These are phyloP conservation scores for Pterocles orientalis DNA, from an alignment of 2,113 vertebrate genomes.

Conservation along the genomic window DNA sequence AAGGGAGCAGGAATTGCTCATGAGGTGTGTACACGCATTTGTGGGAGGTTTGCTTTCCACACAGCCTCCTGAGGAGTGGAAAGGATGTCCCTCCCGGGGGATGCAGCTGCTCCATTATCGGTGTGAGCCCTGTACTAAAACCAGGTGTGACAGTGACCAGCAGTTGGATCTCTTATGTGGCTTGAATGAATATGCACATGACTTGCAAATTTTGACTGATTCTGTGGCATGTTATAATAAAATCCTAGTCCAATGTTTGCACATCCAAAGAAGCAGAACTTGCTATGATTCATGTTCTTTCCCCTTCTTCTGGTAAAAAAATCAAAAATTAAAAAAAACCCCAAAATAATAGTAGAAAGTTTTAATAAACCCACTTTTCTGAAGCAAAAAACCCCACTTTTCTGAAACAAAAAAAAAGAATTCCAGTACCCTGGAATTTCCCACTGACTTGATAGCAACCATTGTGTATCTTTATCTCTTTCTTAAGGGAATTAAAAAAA, in stretches of 20 bases:
- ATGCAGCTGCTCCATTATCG: neutral
- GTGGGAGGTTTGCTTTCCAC: neutral
- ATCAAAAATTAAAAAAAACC: neutral
- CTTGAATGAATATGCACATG: neutral
- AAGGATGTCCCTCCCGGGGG: neutral
- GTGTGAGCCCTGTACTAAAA: neutral
- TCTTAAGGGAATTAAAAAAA: neutral
- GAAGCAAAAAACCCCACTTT: neutral
- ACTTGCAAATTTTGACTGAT: neutral
- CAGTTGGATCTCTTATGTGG: neutral
- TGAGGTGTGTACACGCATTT: neutral
- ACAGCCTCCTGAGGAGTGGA: rapidly evolving
- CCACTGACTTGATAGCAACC: neutral
- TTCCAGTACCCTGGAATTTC: neutral
- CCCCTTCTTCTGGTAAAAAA: neutral
- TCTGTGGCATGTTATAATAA: neutral
- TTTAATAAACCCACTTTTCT: neutral
- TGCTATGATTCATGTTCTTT: neutral
- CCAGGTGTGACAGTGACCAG: neutral
- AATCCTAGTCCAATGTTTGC: neutral
- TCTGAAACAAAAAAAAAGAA: neutral
- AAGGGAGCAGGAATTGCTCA: neutral
- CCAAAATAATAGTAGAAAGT: neutral
- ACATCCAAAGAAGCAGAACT: neutral
- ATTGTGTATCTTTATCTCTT: neutral